Evolutionary conservation across 2,888 invertebrate genomes (phyloP).

Genomic region (Rotaria macrura): DNA sequence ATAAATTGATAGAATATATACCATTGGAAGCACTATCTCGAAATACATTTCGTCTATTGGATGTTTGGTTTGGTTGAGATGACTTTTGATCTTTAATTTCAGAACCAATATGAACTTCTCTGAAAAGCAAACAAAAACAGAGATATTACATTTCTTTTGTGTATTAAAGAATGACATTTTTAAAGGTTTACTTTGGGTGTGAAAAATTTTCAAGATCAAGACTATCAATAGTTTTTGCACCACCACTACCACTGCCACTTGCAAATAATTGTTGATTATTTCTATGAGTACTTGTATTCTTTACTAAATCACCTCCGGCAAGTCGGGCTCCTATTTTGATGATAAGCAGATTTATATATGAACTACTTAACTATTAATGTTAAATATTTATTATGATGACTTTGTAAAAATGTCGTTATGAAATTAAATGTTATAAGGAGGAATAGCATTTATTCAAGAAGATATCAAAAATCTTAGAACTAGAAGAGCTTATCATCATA

Average conservation of each 20-base stretch:
- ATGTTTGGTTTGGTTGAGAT: not conserved
- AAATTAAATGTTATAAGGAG: too few species aligned
- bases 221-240: not conserved
- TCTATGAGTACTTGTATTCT: not conserved
- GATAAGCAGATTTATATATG: not conserved
- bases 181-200: not conserved
- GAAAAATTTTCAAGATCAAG: slow-evolving; percentile 2
- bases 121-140: not conserved
- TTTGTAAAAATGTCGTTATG: too few species aligned
- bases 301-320: not conserved
- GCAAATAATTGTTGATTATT: not conserved
- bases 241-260: not conserved
- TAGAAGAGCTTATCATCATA: too few species aligned
- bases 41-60: slow-evolving; percentile 3
- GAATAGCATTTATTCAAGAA: too few species aligned
- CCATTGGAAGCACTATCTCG: not conserved
- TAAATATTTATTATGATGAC: too few species aligned
- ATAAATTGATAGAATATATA: not conserved
- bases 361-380: not conserved
- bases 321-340: not conserved
- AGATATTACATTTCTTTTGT: too few species aligned
- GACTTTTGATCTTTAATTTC: not conserved
- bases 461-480: too few species aligned
- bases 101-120: slow-evolving; percentile 4
- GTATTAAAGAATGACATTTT: too few species aligned